Base-by-base conservation (phyloP, 2,113 vertebrate species). In the Melanostigma gelatinosum region DNA sequence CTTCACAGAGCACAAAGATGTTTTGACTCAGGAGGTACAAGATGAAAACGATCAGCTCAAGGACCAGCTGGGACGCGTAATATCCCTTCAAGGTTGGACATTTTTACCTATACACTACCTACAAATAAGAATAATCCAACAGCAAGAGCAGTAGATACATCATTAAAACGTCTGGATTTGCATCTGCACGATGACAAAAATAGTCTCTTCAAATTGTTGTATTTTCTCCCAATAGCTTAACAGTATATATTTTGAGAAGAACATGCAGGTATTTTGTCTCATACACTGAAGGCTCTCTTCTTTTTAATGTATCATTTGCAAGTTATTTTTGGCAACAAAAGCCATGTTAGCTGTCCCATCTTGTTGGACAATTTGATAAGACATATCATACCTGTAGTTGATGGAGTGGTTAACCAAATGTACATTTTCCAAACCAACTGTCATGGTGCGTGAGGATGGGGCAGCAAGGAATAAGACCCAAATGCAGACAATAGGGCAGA, bases 1-100 rank as follows among this genome's bases (percentile, higher is more conserved):
- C 69, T 92, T 97, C 80, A 93, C 66, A 0, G 95, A 94, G 62
- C 92, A 94, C 12, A 88, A 88, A 67, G 94, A 96, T 22, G 89
- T 88, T 8, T 29, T 95, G 81, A 88, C 90, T 40, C 82, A 80
- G 0, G 85, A 94, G 60, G 94, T 82, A 13, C 94, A 96, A 80
- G 93, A 89, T n/a, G 95, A 97, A 83, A 96, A 95, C 0, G 86
- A 95, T 46, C 90, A 93, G 27, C 94, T 97, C 36, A 92, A 86
- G 74, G 63, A 80, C 4, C 91, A 95, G 75, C 88, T 97, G 69
- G 80, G 24, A 4, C 89, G 46, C 10, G 76, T 96, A 11, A 87
- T 88, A 58, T 87, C 93, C 50, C 90, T 95, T 67, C 94, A 95
- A 88, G 96, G 96, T 96, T n/a, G 15, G 87, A 79, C 36, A 44